These are phyloP conservation scores for Elgaria multicarinata DNA, from an alignment of 2,113 vertebrate genomes.

Conservation along the genomic window DNA sequence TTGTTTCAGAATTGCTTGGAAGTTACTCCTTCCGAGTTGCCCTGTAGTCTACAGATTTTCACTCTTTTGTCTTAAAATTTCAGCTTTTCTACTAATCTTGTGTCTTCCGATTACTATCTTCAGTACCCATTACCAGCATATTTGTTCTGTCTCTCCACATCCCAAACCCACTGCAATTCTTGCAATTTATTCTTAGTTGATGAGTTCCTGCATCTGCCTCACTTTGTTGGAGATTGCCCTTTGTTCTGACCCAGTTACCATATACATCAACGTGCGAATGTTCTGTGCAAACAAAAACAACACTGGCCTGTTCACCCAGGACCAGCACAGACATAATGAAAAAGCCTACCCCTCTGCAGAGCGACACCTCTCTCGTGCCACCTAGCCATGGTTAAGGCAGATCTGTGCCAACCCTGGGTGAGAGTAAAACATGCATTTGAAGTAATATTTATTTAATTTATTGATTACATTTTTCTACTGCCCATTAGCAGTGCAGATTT, in stretches of 20 bases:
- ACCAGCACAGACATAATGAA: not conserved
- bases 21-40: not conserved
- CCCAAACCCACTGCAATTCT: not conserved
- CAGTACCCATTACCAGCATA: not conserved
- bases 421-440: conserved; percentile 28
- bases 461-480: too few relatives aligned
- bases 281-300: not conserved
- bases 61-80: not conserved
- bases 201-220: not conserved
- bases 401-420: not conserved
- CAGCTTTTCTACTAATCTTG: not conserved
- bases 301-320: not conserved
- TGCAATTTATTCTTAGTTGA: not conserved
- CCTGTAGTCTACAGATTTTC: not conserved
- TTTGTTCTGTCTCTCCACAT: conserved; percentile 6
- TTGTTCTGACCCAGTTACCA: not conserved
- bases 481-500: too few relatives aligned
- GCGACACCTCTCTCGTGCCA: not conserved
- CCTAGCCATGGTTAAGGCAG: not conserved
- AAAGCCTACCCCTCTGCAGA: not conserved
- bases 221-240: not conserved
- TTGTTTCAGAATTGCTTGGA: not conserved
- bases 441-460: too few relatives aligned
- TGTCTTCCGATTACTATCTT: not conserved
- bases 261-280: not conserved